These are phyloP conservation scores for Acleris laterana DNA, from an alignment of 2,888 invertebrate species.

Conservation along the genomic window DNA sequence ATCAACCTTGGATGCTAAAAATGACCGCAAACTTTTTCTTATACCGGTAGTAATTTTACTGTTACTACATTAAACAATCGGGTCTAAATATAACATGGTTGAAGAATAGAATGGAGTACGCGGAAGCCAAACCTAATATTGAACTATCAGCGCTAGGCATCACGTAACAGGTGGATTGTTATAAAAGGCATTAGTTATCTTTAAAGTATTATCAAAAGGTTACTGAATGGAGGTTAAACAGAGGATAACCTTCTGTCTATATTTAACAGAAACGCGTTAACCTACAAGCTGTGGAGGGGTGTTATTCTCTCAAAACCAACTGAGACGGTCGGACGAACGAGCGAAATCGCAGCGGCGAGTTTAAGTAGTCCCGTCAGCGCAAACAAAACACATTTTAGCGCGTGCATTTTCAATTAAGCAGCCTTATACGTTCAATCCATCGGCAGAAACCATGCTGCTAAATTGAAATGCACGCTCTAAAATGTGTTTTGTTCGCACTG, in stretches of 20 bases:
- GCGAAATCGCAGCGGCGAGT: no score
- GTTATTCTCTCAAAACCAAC: no score
- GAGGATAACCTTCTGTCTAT: constrained; percentile 65
- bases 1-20: constrained; percentile 10
- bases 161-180: constrained; percentile 16
- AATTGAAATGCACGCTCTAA: no score
- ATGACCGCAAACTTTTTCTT: constrained; percentile 1
- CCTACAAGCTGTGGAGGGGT: constrained; percentile 49
- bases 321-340: no score
- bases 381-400: no score
- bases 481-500: no score
- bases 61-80: constrained; percentile 7
- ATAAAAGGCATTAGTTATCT: constrained; percentile 33
- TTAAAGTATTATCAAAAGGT: constrained; percentile 51
- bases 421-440: no score
- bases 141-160: constrained; percentile 15
- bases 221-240: constrained; percentile 54
- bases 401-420: no score
- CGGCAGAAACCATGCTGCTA: no score
- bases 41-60: constrained; percentile 9
- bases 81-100: constrained; percentile 11
- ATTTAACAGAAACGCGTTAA: constrained; percentile 65
- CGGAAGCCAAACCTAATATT: constrained; percentile 29
- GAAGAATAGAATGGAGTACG: background rate
- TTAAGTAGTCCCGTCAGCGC: no score